phyloP scores from a whole-genome alignment of 2,113 vertebrate genomes.

The Fregetta grallaria region DNA sequence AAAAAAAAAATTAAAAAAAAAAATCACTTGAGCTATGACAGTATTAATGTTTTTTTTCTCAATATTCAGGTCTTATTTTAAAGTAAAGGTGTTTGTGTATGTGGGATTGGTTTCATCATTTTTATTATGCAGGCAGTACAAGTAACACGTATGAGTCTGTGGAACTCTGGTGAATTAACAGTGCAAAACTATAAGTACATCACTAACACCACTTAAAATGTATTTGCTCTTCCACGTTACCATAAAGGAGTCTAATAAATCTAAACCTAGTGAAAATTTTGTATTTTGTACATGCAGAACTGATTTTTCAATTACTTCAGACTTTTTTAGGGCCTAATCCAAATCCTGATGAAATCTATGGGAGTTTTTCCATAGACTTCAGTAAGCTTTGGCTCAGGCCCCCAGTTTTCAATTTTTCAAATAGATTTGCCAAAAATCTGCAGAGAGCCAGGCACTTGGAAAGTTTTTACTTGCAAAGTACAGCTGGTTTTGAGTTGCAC shows the following conservation, averaged over 20 bases:
- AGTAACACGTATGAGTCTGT: neutral
- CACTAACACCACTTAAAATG: neutral
- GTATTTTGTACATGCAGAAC: constrained; percentile 22
- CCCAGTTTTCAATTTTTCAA: constrained; percentile 23
- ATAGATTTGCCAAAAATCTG: constrained; percentile 54
- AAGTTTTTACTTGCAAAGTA: constrained; percentile 41
- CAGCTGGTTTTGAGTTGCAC: constrained; percentile 43
- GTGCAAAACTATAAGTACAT: neutral
- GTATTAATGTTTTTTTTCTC: neutral
- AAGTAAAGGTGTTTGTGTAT: neutral
- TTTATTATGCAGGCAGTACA: neutral
- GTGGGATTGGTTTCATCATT: neutral
- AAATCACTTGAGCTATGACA: neutral
- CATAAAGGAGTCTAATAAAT: constrained; percentile 26
- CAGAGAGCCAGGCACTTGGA: constrained; percentile 39
- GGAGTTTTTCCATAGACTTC: constrained; percentile 55
- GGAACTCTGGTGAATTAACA: neutral
- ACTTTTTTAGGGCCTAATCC: constrained; percentile 33
- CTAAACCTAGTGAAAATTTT: constrained; percentile 31
- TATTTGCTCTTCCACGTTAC: constrained; percentile 7
- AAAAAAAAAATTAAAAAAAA: neutral
- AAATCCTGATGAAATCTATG: constrained; percentile 60
- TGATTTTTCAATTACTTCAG: constrained; percentile 65
- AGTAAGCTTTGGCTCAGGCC: constrained; percentile 50
- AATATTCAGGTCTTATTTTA: neutral